Conservation (phyloP, 1,140 invertebrate species). For the Rhyacophila brunnea region DNA sequence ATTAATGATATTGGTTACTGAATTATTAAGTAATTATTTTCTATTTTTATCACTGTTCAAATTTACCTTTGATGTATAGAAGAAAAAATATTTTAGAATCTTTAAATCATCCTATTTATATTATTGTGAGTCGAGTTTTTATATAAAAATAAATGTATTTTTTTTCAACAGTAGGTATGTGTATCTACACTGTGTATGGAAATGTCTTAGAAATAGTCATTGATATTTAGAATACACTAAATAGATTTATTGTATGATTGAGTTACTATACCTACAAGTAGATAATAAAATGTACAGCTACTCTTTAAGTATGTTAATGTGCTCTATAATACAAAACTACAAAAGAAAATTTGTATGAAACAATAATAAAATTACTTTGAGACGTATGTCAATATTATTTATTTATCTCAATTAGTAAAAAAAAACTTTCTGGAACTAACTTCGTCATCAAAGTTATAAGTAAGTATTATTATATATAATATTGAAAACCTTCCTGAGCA, state of each 20-base stretch:
- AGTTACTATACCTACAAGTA: conserved; percentile 33
- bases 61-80: too few relatives aligned
- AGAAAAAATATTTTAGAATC: too few relatives aligned
- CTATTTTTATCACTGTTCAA: too few relatives aligned
- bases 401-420: not conserved
- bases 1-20: too few relatives aligned
- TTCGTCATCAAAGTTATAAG: too few relatives aligned
- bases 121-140: too few relatives aligned
- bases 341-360: conserved; percentile 37
- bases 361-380: conserved; percentile 36
- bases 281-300: conserved; percentile 32
- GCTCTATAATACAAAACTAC: conserved; percentile 34
- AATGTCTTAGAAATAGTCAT: conserved; percentile 17
- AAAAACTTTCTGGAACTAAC: too few relatives aligned
- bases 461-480: too few relatives aligned
- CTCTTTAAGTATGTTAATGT: conserved; percentile 35
- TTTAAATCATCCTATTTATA: too few relatives aligned
- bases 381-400: conserved; percentile 31
- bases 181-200: conserved; percentile 1
- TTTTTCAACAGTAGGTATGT: not conserved
- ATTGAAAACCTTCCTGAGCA: too few relatives aligned
- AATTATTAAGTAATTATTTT: too few relatives aligned
- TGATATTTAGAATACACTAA: conserved; percentile 15
- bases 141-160: too few relatives aligned
- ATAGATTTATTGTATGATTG: conserved; percentile 32